Conservation (phyloP, 2,888 invertebrate species). For the Rhamphomyia laevipes region DNA sequence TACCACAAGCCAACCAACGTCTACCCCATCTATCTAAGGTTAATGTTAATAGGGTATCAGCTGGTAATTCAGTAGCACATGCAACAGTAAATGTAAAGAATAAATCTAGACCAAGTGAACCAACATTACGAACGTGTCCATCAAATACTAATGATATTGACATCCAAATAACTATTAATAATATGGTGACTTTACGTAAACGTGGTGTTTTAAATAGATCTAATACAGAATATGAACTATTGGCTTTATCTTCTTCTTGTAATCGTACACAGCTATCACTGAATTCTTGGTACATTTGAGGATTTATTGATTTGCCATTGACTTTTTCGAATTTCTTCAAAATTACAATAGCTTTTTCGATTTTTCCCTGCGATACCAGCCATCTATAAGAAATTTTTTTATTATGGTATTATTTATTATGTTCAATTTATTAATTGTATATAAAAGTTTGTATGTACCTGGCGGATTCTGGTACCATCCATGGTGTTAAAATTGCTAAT, state of each 20-base stretch:
- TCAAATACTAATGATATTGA: conserved; percentile 79
- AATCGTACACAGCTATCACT: conserved; percentile 50
- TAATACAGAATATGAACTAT: conserved; percentile 61
- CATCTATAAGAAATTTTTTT: conserved; percentile 38
- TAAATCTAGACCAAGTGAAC: conserved; percentile 69
- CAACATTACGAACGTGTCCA: conserved; percentile 79
- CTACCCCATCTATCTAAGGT: conserved; percentile 65
- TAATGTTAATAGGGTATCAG: conserved; percentile 66
- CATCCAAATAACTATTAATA: conserved; percentile 80
- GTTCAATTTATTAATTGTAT: conserved; percentile 3
- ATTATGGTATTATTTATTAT: not conserved
- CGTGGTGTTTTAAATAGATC: conserved; percentile 72
- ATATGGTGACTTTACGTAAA: conserved; percentile 59
- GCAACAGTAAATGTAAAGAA: conserved; percentile 78
- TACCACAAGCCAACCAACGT: conserved; percentile 72
- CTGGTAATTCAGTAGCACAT: conserved; percentile 71
- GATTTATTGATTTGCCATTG: conserved; percentile 63
- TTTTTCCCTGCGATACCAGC: conserved; percentile 75
- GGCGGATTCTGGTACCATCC: conserved; percentile 74
- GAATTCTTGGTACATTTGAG: conserved; percentile 61
- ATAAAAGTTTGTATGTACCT: conserved; percentile 43
- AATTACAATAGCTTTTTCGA: conserved; percentile 65
- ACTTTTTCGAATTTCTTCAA: conserved; percentile 68
- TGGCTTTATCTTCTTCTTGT: conserved; percentile 57
- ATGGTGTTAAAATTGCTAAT: conserved; percentile 59